Base-by-base conservation (phyloP, 2,113 vertebrate species). In the Alouatta palliata region DNA sequence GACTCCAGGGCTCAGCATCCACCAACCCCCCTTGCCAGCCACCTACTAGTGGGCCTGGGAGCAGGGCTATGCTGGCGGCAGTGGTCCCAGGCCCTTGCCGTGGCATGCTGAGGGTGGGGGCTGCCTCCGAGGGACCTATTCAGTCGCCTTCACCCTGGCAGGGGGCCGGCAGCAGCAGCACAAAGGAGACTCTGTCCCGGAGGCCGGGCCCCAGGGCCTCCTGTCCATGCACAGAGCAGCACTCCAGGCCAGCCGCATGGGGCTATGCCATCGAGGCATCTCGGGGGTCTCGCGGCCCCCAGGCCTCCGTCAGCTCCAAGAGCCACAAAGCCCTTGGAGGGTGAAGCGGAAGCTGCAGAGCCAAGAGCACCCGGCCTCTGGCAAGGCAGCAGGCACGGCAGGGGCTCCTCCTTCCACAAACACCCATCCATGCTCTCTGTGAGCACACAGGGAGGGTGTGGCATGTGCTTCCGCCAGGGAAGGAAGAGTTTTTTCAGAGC, bases 171-270 rank as follows among this genome's bases (percentile, higher is more conserved):
- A 27, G 70, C 4, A 6, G 37, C 19, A 7, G 25, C 79, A 91
- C 82, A 88, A 35, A 86, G 54, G 30, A 52, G 37, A n/a, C 81
- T 95, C 75, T 92, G 88, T 95, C 81, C 47, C 0, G 1, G 79
- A 43, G 11, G 17, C 80, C 1, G 9, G 37, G 71, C 80, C 87
- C 91, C 25, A 35, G 0, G 6, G 73, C 56, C 83, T 45, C 8
- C 54, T 16, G 1, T 23, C 49, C 4, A 2, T 7, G 40, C 47
- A 73, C 17, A 40, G 71, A 77, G 70, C 47, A 16, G 52, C 17
- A 91, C 85, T 45, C 76, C 56, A 40, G 35, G 52, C 52, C 68
- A 3, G 71, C 1, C 7, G 43, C 20, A 49, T 1, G 25, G 64
- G 25, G 49, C 82, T 19, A 30, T 7, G 32, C 61, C n/a, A 17